Evolutionary conservation across 1,140 invertebrate genomes (phyloP), one percentile per base, ranked within the genome.

Genomic region (Thalassaphorura encarpata): DNA sequence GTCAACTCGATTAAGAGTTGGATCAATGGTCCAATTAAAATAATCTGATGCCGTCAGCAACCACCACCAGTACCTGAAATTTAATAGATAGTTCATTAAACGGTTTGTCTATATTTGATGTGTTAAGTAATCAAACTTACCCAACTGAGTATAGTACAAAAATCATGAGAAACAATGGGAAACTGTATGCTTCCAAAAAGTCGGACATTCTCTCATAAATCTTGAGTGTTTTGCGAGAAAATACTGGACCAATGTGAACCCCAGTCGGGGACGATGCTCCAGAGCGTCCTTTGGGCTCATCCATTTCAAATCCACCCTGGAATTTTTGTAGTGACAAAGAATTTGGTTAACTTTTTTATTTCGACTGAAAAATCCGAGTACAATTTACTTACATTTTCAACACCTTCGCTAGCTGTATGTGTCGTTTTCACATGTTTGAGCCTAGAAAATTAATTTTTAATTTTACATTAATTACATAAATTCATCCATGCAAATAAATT

Each of bases 31-130:
- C 48, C 48, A 51, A 11, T 36, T 5, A 39, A 51, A 51, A 24
- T 51, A 51, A 8, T 51, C 21, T 11, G 48, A 26, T 8, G 11
- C 29, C 1, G 6, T 18, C 8, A 61, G 42, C 0, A 62, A 42
- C 60, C 55, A 62, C 2, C 16, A 36, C 60, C 60, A 62, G 28
- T 62, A 62, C 23, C 48, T 48, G n/a, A 53, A 21, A 36, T 60
- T 60, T 23, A 60, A 56, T 6, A 11, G 6, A 15, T 47, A 27
- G 57, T 45, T 51, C 57, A 16, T 55, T 47, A 8, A 19, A 19
- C 28, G 29, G 47, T 41, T 57, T 27, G 16, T 13, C 15, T 27
- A 26, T 13, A 27, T 24, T 11, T 48, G 8, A 18, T 48, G 5
- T 8, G 8, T 48, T 19, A 19, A 18, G 15, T 48, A 23, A 21